These are phyloP conservation scores for Carettochelys insculpta DNA, from an alignment of 2,113 vertebrate species.

Conservation along the genomic window DNA sequence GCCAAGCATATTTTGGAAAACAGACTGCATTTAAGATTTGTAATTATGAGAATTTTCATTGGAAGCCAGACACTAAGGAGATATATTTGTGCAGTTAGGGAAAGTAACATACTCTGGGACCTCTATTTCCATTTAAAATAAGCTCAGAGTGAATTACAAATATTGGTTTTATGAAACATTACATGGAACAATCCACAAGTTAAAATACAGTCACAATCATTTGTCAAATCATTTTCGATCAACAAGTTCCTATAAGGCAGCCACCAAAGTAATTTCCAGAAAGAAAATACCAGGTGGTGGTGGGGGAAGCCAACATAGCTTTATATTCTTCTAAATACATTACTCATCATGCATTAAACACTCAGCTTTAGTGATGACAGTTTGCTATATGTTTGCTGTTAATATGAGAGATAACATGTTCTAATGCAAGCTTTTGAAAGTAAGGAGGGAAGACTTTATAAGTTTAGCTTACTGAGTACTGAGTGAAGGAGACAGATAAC, in stretches of 20 bases:
- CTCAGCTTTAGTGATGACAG: neutral
- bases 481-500: neutral
- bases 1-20: neutral
- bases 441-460: neutral
- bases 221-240: neutral
- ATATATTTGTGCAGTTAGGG: neutral
- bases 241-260: neutral
- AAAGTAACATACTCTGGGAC: neutral
- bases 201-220: neutral
- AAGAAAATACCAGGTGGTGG: accelerated
- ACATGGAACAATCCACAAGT: neutral
- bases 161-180: neutral
- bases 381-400: neutral
- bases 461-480: neutral
- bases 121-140: neutral
- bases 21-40: neutral
- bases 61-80: neutral
- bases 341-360: neutral
- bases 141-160: neutral
- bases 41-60: neutral
- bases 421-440: neutral
- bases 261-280: neutral
- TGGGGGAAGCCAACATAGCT: neutral
- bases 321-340: neutral
- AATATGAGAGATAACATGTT: neutral